Evolutionary conservation across 2,797 vertebrate species (phyloP).

Genomic region (Phoxinus dragarum): DNA sequence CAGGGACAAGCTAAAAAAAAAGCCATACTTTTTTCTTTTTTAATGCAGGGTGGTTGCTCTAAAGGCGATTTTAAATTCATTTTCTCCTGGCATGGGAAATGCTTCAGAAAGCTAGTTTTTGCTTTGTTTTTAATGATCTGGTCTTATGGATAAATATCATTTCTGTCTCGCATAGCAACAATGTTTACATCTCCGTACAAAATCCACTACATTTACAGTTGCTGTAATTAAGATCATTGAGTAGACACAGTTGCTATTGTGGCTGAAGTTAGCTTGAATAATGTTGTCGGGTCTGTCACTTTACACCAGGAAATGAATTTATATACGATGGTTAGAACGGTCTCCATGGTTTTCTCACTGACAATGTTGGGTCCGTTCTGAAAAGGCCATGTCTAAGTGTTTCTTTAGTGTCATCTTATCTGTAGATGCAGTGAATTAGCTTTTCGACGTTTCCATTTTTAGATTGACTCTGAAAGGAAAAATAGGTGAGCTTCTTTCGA

Average conservation of each 20-base stretch:
- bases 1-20: slow-evolving; percentile 67
- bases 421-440: slow-evolving; percentile 33
- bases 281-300: background rate
- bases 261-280: slow-evolving; percentile 14
- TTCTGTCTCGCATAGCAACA: slow-evolving; percentile 31
- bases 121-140: slow-evolving; percentile 9
- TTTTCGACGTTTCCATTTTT: slow-evolving; percentile 55
- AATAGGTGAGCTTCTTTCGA: background rate
- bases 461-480: background rate
- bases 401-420: slow-evolving; percentile 8
- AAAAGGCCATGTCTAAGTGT: background rate
- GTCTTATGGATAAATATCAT: slow-evolving; percentile 12
- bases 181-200: slow-evolving; percentile 58
- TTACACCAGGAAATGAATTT: background rate
- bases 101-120: background rate
- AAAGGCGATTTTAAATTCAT: slow-evolving; percentile 31
- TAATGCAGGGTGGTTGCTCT: slow-evolving; percentile 65
- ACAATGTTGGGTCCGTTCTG: background rate
- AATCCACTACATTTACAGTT: slow-evolving; percentile 19
- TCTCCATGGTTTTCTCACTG: background rate
- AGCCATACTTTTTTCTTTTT: slow-evolving; percentile 75
- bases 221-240: slow-evolving; percentile 27
- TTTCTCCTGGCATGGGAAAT: background rate
- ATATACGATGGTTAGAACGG: background rate
- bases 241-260: slow-evolving; percentile 31